Evolutionary conservation across 2,113 vertebrate genomes (phyloP).

Genomic region (Elanoides forficatus): DNA sequence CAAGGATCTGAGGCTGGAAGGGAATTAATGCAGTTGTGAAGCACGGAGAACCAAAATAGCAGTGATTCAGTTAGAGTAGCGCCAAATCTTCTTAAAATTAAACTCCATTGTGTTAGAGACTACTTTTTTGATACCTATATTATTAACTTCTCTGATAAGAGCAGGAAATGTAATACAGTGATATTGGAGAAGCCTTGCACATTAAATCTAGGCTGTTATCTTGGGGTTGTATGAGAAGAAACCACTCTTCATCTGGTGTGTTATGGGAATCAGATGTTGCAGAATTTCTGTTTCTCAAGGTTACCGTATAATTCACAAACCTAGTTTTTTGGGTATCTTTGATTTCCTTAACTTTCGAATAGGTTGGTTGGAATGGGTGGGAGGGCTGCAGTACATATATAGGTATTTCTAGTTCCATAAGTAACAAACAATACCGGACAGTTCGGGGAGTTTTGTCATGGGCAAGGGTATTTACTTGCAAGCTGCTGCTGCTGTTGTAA

Average conservation of each 20-base stretch:
- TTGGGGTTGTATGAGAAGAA: slow-evolving; percentile 11
- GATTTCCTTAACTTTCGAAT: not conserved
- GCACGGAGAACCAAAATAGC: slow-evolving; percentile 17
- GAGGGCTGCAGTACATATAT: not conserved
- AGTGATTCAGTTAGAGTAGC: slow-evolving; percentile 40
- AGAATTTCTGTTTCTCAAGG: slow-evolving; percentile 3
- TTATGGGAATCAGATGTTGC: not conserved
- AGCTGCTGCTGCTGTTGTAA: not conserved
- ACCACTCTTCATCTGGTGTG: slow-evolving; percentile 2
- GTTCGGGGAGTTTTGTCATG: not conserved
- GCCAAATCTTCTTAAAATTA: slow-evolving; percentile 52
- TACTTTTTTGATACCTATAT: slow-evolving; percentile 56
- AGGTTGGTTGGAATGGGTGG: not conserved
- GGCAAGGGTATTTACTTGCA: not conserved
- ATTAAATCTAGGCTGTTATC: slow-evolving; percentile 49
- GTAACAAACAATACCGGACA: not conserved
- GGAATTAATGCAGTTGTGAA: slow-evolving; percentile 35
- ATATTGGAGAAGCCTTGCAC: slow-evolving; percentile 35
- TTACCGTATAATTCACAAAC: not conserved
- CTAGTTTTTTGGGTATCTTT: not conserved
- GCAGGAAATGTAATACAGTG: slow-evolving; percentile 30
- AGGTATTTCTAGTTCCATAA: not conserved
- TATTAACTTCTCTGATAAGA: slow-evolving; percentile 60
- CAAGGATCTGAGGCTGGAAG: not conserved
- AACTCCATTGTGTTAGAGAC: slow-evolving; percentile 53